These are phyloP conservation scores for Sarcophaga subvicina DNA, from an alignment of 2,888 invertebrate species.

Conservation along the genomic window DNA sequence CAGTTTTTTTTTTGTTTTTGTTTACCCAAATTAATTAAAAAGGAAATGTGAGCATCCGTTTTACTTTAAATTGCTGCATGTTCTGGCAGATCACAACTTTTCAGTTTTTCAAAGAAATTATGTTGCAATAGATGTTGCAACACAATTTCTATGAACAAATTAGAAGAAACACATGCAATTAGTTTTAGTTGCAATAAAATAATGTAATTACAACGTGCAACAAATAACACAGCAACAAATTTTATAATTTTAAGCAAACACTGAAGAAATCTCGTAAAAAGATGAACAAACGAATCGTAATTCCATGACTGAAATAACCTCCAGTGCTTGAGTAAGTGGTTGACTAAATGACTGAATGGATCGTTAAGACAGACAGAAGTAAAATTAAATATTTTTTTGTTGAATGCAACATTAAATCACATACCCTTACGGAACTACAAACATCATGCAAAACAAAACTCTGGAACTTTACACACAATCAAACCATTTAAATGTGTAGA, in stretches of 20 bases:
- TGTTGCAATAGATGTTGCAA: background rate
- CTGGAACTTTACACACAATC: too few species aligned
- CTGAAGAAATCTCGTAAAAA: background rate
- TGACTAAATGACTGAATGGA: background rate
- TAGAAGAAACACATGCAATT: background rate
- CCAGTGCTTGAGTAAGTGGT: background rate
- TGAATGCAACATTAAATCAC: constrained; percentile 40
- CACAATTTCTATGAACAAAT: background rate
- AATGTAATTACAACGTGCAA: background rate
- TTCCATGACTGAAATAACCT: background rate
- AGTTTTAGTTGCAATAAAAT: background rate
- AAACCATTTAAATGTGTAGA: too few species aligned
- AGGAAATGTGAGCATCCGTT: too few species aligned
- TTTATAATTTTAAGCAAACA: background rate
- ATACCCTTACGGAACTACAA: background rate
- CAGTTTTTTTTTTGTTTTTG: too few species aligned
- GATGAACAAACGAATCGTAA: background rate
- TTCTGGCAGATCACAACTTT: too few species aligned
- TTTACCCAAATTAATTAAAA: too few species aligned
- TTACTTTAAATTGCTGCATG: too few species aligned
- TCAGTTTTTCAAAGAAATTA: constrained; percentile 11
- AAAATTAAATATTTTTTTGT: constrained; percentile 6
- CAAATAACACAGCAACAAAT: background rate
- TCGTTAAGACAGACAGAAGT: background rate
- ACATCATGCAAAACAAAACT: constrained; percentile 22